Base-by-base conservation (phyloP, 2,888 invertebrate genomes). In the Yponomeuta evonymella region DNA sequence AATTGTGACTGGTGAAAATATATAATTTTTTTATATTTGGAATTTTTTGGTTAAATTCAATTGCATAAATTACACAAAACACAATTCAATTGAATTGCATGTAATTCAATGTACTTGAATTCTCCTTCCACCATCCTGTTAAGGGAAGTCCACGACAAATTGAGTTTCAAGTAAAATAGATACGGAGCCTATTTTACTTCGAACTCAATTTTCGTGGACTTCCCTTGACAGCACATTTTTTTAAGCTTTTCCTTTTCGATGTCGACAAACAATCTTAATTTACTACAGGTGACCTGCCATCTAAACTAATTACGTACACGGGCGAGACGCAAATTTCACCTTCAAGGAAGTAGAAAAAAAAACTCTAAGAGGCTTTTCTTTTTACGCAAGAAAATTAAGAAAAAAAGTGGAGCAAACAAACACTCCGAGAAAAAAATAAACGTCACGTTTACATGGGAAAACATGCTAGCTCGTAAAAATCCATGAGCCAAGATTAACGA, bases 181-280 rank as follows among this genome's bases (percentile, higher is more conserved):
- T 23, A 23, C 23, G 43, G 6, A 43, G 43, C 15, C 48, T 33
- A 68, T 72, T 72, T 70, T 71, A 71, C 66, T 69, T 36, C 70
- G 74, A 75, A 77, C 71, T 58, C 71, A 72, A 73, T 74, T 73
- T 70, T 62, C 71, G 62, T 70, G 71, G 63, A 33, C 70, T 12
- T 70, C 69, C 30, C 36, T n/a, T 71, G 72, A 74, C 8, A 15
- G 15, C 15, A 5, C 12, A 58, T 58, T 58, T 73, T 72, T 67
- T 48, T 33, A 69, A 71, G 51, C 29, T 58, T 36, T 36, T 67
- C 66, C 67, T 74, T 70, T 72, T 75, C 78, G 78, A 78, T 78
- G 78, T 77, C 79, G 79, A 81, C 81, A 82, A 81, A 84, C 81
- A 81, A 82, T 81, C 79, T 79, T 84, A 85, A 87, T 86, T 86